Evolutionary conservation across 2,113 vertebrate genomes (phyloP), one percentile per base, ranked within the genome.

Genomic region (Phyllostomus discolor): DNA sequence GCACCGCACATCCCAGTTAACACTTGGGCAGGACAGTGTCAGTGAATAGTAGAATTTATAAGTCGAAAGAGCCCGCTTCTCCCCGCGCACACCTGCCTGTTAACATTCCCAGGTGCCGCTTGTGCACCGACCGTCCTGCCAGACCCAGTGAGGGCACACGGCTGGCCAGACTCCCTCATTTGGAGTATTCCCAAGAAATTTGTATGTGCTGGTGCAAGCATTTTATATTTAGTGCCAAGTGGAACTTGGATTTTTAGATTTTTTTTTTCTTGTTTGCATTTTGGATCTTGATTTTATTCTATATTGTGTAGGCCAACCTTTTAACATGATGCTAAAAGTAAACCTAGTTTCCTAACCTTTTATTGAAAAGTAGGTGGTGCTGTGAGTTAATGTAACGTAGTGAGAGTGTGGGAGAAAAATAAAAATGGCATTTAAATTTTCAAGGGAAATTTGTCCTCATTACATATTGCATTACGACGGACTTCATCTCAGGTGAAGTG

Each of bases 321-420:
- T 82, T 15, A 35, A 70, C 28, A 54, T 85, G 70, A 4, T 90
- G 48, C 69, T 52, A 15, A 67, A 94, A 92, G 82, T 84, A 90
- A 95, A 52, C 46, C 80, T 89, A 7, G 19, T 90, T 94, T 84
- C 73, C 86, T 81, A 88, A 46, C 35, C 46, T 88, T 90, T 52
- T 66, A 59, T 16, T 94, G 93, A 91, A 96, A 97, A 96, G 72
- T 80, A 97, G 95, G 85, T 96, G 96, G 96, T 95, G 95, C 97
- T 97, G 5, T 96, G 31, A 81, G 92, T 88, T 94, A 88, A 97
- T 80, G 26, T 57, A 90, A 78, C 88, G 7, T 46, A 82, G 9
- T 73, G 67, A 28, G 7, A 24, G 10, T 24, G 20, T 92, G 38
- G 16, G 50, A 57, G 78, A 64, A 76, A 82, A 90, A 48, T 15